Percentiles rank a stretch among this genome's conserved stretches.
Conservation (phyloP, 2,113 vertebrate genomes). For the Neotoma lepida region DNA sequence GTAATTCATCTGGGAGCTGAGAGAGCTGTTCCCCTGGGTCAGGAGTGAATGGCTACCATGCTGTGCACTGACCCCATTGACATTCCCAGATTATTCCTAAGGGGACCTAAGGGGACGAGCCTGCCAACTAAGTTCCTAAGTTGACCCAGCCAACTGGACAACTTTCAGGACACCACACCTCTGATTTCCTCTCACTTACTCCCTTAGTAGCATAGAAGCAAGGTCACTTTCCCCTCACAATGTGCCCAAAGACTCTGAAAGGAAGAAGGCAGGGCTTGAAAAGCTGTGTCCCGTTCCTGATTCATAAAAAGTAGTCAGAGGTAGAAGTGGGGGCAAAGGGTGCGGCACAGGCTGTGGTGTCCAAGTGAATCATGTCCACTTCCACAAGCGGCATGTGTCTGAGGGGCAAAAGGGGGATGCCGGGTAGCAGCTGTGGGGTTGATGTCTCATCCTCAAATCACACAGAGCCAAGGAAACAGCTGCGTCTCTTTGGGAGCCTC, state of each 20-base stretch:
- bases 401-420: accelerated
- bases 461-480: slow-evolving; percentile 61
- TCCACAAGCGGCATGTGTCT: not conserved
- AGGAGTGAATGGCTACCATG: not conserved
- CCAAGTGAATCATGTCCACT: slow-evolving; percentile 67
- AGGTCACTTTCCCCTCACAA: not conserved
- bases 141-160: not conserved
- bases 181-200: slow-evolving; percentile 52
- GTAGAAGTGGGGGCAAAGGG: not conserved
- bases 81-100: slow-evolving; percentile 40
- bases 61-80: not conserved
- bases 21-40: not conserved
- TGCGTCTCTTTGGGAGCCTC: slow-evolving; percentile 23
- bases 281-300: slow-evolving; percentile 55
- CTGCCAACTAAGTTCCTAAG: too few species aligned
- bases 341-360: not conserved
- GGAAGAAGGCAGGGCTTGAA: slow-evolving; percentile 64
- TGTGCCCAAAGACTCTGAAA: not conserved
- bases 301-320: slow-evolving; percentile 59
- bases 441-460: not conserved
- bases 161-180: slow-evolving; percentile 38
- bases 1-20: not conserved
- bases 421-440: slow-evolving; percentile 39
- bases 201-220: slow-evolving; percentile 18
- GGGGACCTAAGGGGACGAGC: not conserved